A percentile compares a stretch with the other conserved stretches of the same genome.
These are phyloP conservation scores for Dolichomitus sp. DNA, from an alignment of 2,888 invertebrate genomes.

Conservation along the genomic window DNA sequence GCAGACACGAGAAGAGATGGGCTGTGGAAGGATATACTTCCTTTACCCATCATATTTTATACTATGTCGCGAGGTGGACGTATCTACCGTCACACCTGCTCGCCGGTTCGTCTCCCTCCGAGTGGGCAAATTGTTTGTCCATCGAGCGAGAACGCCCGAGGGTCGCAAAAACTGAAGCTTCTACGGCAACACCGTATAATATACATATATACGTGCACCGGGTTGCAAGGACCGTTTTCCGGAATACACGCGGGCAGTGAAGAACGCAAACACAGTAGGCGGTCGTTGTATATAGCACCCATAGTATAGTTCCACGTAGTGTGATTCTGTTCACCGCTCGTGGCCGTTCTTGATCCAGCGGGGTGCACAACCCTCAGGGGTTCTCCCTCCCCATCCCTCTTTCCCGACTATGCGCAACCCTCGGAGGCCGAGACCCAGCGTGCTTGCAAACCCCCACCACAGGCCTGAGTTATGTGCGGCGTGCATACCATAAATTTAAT, in stretches of 20 bases:
- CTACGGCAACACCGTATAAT: neutral
- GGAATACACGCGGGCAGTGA: constrained; percentile 20
- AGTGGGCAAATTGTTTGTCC: constrained; percentile 13
- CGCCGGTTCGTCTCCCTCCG: neutral
- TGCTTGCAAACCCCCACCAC: constrained; percentile 7
- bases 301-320: constrained; percentile 23
- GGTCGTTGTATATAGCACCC: neutral
- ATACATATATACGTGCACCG: neutral
- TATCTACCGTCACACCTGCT: constrained; percentile 38
- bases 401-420: constrained; percentile 49
- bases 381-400: constrained; percentile 17
- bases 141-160: neutral
- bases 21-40: constrained; percentile 19
- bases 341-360: constrained; percentile 20
- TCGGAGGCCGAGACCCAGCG: constrained; percentile 20
- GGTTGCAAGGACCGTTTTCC: neutral
- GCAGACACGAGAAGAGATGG: neutral
- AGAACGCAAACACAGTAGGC: constrained; percentile 41
- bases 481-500: constrained; percentile 84
- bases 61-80: neutral
- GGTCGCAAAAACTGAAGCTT: constrained; percentile 12
- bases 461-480: constrained; percentile 78
- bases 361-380: constrained; percentile 26
- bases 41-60: constrained; percentile 32
- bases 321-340: constrained; percentile 28